Conservation (phyloP, 2,113 vertebrate genomes). For the Oncorhynchus nerka region DNA sequence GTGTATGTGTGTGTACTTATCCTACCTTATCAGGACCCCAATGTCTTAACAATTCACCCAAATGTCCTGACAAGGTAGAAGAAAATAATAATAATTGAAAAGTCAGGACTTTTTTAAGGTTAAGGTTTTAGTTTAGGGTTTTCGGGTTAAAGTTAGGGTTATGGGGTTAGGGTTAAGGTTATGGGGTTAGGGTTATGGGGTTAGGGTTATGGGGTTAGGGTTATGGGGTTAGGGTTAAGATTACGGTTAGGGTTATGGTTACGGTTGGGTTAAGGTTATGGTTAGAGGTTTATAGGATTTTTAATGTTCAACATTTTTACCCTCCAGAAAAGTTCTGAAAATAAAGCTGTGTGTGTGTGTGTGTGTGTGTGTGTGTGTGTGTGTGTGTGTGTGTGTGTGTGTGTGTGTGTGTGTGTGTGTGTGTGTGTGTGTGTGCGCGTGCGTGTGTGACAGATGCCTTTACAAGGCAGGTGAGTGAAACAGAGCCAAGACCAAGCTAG, state of each 20-base stretch:
- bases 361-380: background rate
- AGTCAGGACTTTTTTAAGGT: too few species aligned
- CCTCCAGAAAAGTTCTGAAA: too few species aligned
- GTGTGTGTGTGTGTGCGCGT: background rate
- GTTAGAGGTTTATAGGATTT: too few species aligned
- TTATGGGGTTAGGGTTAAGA: too few species aligned
- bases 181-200: too few species aligned
- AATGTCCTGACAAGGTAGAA: background rate
- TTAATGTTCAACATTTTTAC: background rate
- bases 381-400: background rate
- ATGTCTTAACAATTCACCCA: background rate
- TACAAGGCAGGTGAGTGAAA: conserved; percentile 52
- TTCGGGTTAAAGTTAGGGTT: too few species aligned
- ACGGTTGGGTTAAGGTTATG: too few species aligned
- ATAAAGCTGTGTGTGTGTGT: background rate
- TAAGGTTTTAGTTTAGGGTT: too few species aligned
- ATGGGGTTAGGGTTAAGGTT: too few species aligned
- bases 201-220: too few species aligned
- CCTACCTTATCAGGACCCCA: background rate
- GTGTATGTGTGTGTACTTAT: background rate
- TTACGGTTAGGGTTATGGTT: too few species aligned
- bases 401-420: background rate
- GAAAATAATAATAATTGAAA: too few species aligned
- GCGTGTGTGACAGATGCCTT: conserved; percentile 49
- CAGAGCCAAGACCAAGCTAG: conserved; percentile 21